Percentiles rank a stretch among this genome's conserved stretches.
Conservation (phyloP, 2,888 invertebrate species). For the Andrena praecox region DNA sequence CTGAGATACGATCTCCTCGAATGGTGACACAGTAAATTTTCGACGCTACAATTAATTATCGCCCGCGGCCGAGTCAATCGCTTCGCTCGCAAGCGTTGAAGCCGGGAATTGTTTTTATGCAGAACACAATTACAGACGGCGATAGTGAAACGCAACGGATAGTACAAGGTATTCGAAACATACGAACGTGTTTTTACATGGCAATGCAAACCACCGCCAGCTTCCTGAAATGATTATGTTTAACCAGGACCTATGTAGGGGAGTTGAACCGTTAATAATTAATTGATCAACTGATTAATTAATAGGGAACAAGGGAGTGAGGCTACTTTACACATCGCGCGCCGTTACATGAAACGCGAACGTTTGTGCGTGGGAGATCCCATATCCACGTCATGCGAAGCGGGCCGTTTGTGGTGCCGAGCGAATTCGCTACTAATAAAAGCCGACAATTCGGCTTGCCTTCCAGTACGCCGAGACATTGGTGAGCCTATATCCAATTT, state of each 20-base stretch:
- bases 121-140: conserved; percentile 4
- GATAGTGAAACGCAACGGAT: conserved; percentile 6
- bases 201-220: conserved; percentile 58
- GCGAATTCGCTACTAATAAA: conserved; percentile 91
- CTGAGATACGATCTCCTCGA: conserved; percentile 24
- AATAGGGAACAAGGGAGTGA: conserved; percentile 76
- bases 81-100: background rate
- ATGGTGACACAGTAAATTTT: conserved; percentile 31
- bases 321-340: conserved; percentile 81
- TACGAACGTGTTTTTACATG: conserved; percentile 65
- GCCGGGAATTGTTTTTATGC: background rate
- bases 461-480: conserved; percentile 85
- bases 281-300: conserved; percentile 73
- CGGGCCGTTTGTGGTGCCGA: conserved; percentile 90
- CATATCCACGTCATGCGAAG: conserved; percentile 91
- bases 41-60: conserved; percentile 2
- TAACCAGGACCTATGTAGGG: conserved; percentile 70
- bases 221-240: conserved; percentile 65
- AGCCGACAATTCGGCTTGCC: conserved; percentile 88
- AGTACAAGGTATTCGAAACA: conserved; percentile 42
- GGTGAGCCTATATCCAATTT: conserved; percentile 82
- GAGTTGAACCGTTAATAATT: conserved; percentile 72
- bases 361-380: conserved; percentile 92
- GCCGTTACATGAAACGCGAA: conserved; percentile 89
- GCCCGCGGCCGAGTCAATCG: background rate